These are phyloP conservation scores for Limnodromus scolopaceus DNA, from an alignment of 2,797 vertebrate species.

Conservation along the genomic window DNA sequence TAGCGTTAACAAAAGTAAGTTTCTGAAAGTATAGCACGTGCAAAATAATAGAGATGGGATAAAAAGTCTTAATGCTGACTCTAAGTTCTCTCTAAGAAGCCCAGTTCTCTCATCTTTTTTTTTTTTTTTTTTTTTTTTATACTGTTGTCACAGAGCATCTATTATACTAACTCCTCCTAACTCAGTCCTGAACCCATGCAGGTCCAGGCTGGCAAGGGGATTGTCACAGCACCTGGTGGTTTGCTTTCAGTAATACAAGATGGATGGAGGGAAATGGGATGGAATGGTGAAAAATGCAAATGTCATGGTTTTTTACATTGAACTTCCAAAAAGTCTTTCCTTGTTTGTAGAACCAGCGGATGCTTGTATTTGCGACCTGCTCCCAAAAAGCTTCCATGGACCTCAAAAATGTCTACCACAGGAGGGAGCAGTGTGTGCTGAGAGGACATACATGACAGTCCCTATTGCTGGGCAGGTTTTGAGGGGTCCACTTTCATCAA, in stretches of 20 bases:
- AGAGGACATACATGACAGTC: not conserved
- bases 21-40: not conserved
- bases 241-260: not conserved
- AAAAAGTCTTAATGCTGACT: not conserved
- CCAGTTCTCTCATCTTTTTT: not conserved
- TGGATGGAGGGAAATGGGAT: not conserved
- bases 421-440: not conserved
- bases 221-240: not conserved
- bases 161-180: not conserved
- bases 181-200: not conserved
- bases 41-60: not conserved
- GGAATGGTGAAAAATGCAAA: not conserved
- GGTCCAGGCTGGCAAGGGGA: too few species aligned
- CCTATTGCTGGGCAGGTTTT: not conserved
- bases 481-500: not conserved
- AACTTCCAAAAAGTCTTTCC: not conserved
- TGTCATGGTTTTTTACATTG: not conserved
- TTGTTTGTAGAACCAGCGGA: not conserved
- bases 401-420: not conserved
- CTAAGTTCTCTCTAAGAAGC: too few species aligned
- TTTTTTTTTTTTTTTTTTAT: not conserved
- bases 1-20: not conserved
- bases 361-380: not conserved
- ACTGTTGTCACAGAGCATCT: rapidly evolving
- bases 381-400: not conserved